These are phyloP conservation scores for Ibycter americanus DNA, from an alignment of 2,797 vertebrate species.

Conservation along the genomic window DNA sequence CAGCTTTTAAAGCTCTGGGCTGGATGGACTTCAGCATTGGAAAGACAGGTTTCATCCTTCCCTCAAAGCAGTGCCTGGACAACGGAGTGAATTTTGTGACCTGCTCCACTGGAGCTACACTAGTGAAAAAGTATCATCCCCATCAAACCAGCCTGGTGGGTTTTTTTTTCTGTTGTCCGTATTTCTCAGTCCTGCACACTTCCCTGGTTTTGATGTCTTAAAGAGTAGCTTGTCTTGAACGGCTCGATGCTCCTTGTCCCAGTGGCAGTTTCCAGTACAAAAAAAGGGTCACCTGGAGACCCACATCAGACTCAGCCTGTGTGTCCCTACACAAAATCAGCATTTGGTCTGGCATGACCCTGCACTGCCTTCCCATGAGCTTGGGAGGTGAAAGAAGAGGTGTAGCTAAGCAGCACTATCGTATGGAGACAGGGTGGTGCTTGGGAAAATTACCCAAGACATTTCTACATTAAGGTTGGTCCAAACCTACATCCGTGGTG, in stretches of 20 bases:
- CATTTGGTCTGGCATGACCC: neutral
- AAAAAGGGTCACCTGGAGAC: neutral
- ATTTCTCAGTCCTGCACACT: neutral
- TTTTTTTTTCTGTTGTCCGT: neutral
- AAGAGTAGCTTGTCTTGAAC: neutral
- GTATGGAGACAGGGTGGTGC: neutral
- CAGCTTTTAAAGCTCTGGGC: neutral
- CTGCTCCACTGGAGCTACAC: neutral
- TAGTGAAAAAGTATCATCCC: neutral
- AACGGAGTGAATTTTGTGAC: neutral
- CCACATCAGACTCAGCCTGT: neutral
- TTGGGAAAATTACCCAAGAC: neutral
- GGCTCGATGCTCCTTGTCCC: neutral
- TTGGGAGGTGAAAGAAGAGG: neutral
- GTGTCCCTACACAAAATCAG: neutral
- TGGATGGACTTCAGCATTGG: neutral
- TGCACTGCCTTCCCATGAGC: neutral
- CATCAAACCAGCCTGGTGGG: neutral
- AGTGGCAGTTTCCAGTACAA: neutral
- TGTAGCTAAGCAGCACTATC: neutral
- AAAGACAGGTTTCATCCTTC: neutral
- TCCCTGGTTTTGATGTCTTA: neutral
- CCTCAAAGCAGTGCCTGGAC: neutral
- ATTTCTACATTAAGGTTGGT: neutral
- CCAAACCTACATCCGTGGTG: neutral